phyloP scores from a whole-genome alignment of 2,113 vertebrate species.

The Glaucidium brasilianum region DNA sequence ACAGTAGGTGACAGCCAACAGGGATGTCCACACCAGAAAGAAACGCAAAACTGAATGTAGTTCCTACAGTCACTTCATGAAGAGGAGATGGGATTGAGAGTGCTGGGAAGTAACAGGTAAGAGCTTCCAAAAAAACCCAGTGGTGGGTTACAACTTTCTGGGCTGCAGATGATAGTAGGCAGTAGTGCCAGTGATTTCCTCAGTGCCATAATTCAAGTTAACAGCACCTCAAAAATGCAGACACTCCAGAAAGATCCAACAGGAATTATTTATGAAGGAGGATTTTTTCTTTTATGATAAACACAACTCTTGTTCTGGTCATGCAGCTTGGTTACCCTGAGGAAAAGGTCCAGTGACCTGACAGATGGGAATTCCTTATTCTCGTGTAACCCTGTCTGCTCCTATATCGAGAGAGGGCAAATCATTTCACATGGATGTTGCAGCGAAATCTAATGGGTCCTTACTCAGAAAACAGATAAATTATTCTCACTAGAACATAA shows the following conservation, averaged over 20 bases:
- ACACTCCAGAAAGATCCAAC: neutral
- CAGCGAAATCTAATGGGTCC: neutral
- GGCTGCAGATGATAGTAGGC: neutral
- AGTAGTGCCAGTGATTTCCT: neutral
- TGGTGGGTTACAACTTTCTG: neutral
- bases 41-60: neutral
- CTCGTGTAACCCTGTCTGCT: neutral
- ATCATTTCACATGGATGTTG: neutral
- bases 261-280: neutral
- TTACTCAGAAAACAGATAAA: neutral
- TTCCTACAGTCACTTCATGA: neutral
- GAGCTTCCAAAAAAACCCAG: neutral
- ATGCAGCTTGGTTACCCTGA: neutral
- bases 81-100: neutral
- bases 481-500: neutral
- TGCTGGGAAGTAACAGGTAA: neutral
- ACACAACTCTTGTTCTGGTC: neutral
- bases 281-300: neutral
- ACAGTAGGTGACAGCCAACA: neutral
- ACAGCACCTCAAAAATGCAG: neutral
- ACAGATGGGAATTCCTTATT: neutral
- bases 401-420: neutral
- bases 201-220: neutral
- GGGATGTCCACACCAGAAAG: too few species aligned
- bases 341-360: neutral